phyloP scores from a whole-genome alignment of 2,113 vertebrate species.

The Otus sunia region DNA sequence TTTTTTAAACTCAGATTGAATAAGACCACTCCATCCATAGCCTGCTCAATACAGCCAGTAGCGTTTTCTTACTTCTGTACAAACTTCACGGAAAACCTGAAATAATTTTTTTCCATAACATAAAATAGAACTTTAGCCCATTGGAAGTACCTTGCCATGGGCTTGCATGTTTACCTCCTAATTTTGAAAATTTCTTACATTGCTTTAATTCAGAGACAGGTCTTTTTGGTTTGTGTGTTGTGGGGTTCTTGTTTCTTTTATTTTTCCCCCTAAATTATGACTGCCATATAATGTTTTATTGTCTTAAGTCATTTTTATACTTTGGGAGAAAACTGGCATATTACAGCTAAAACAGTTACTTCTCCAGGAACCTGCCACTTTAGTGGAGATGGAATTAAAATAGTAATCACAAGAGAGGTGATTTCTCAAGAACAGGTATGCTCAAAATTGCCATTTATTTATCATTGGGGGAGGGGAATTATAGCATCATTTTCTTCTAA shows the following conservation, averaged over 20 bases:
- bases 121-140: neutral
- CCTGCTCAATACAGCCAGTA: neutral
- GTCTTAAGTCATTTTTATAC: neutral
- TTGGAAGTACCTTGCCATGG: neutral
- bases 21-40: neutral
- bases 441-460: neutral
- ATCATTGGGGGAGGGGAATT: neutral
- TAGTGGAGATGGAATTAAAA: neutral
- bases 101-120: neutral
- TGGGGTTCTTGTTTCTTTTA: neutral
- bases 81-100: neutral
- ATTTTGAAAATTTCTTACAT: neutral
- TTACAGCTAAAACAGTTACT: neutral
- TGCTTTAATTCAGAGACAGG: neutral
- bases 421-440: neutral
- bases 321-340: neutral
- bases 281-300: neutral
- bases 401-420: neutral
- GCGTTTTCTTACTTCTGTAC: neutral
- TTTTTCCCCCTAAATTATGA: neutral
- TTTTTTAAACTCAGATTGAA: neutral
- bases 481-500: neutral
- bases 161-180: neutral
- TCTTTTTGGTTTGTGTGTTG: neutral
- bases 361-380: neutral